Conservation (phyloP, 2,888 invertebrate genomes). For the Torymus auratus region DNA sequence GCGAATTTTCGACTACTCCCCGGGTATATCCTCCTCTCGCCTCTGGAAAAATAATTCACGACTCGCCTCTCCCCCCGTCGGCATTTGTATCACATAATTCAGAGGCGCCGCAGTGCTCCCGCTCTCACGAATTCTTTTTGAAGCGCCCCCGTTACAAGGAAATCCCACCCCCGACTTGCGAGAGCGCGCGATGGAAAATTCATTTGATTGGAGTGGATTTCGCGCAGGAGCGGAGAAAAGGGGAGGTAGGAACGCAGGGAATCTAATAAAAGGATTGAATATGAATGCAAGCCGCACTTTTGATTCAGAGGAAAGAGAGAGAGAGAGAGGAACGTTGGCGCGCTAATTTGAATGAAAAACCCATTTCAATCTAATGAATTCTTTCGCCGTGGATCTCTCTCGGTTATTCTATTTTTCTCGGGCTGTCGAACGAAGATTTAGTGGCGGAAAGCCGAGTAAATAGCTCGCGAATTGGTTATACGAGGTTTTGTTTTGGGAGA, state of each 20-base stretch:
- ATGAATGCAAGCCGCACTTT: constrained; percentile 43
- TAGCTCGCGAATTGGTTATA: too few relatives aligned
- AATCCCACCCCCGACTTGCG: constrained; percentile 2
- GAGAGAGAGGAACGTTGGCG: constrained; percentile 8
- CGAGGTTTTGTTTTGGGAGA: too few relatives aligned
- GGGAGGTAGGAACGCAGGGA: not conserved
- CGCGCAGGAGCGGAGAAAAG: not conserved
- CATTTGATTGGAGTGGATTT: constrained; percentile 48
- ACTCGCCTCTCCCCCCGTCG: too few relatives aligned
- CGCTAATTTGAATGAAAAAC: constrained; percentile 53
- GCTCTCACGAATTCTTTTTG: constrained; percentile 7
- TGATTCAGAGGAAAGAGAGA: constrained; percentile 36
- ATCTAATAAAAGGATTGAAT: constrained; percentile 54
- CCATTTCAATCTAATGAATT: constrained; percentile 47
- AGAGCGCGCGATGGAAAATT: constrained; percentile 24
- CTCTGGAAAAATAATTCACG: too few relatives aligned
- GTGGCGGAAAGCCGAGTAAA: too few relatives aligned
- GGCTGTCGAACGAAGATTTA: not conserved
- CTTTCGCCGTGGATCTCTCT: constrained; percentile 18
- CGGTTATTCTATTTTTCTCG: not conserved
- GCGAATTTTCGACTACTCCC: too few relatives aligned
- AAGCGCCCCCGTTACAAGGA: constrained; percentile 16
- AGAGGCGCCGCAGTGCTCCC: not conserved
- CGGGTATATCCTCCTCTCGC: too few relatives aligned
- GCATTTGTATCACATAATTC: constrained; percentile 2